phyloP scores from a whole-genome alignment of 2,888 invertebrate species.

The Parochlus steinenii region DNA sequence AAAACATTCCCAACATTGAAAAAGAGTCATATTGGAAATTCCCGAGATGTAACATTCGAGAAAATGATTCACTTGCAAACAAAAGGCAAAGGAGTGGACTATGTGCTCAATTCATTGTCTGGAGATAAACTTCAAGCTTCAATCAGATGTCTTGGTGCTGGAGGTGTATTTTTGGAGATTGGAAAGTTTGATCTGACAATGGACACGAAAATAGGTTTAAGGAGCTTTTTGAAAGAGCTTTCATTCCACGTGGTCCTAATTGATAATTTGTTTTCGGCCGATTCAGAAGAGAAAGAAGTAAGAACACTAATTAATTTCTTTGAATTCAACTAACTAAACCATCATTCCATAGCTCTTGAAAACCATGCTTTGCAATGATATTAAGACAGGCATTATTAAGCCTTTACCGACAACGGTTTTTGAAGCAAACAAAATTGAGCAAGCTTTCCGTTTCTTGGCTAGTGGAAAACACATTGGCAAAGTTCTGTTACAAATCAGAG shows the following conservation, averaged over 20 bases:
- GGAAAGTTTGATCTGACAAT: conserved; percentile 60
- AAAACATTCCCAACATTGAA: conserved; percentile 21
- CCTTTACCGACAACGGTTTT: conserved; percentile 52
- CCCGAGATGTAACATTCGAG: conserved; percentile 65
- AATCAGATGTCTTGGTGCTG: conserved; percentile 35
- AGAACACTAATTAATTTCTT: conserved; percentile 1
- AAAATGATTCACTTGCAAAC: conserved; percentile 57
- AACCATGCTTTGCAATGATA: conserved; percentile 40
- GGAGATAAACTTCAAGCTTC: conserved; percentile 62
- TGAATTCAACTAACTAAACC: background rate
- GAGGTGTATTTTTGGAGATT: conserved; percentile 59
- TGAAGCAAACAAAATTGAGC: conserved; percentile 44
- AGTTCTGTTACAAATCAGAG: conserved; percentile 31
- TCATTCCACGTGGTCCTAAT: conserved; percentile 64
- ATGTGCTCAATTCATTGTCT: conserved; percentile 69
- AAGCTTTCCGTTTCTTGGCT: conserved; percentile 49
- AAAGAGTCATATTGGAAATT: conserved; percentile 56
- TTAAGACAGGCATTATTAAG: conserved; percentile 46
- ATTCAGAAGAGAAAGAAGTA: conserved; percentile 36
- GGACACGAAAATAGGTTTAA: conserved; percentile 49
- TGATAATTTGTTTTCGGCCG: conserved; percentile 43
- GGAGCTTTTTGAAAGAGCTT: conserved; percentile 30
- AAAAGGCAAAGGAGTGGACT: conserved; percentile 63
- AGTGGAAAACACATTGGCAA: conserved; percentile 71
- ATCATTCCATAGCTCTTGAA: conserved; percentile 29